These are phyloP conservation scores for Lydus trimaculatus DNA, from an alignment of 2,888 invertebrate species.

Conservation along the genomic window DNA sequence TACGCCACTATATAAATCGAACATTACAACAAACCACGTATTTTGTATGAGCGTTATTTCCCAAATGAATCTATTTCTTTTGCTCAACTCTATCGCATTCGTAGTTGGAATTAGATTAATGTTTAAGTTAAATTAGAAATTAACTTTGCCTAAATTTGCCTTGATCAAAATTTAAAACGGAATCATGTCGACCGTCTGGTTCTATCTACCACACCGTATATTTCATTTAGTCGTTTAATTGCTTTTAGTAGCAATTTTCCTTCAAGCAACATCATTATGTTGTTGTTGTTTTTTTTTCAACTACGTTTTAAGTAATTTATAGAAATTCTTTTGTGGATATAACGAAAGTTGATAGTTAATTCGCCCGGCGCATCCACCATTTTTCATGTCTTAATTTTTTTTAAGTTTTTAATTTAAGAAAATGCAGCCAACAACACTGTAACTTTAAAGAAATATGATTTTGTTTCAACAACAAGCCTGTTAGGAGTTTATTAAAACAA, in stretches of 20 bases:
- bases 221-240: conserved; percentile 6
- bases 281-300: not conserved
- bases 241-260: not conserved
- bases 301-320: not conserved
- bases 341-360: not conserved
- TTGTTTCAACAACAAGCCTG: not conserved
- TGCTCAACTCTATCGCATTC: not conserved
- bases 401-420: too few species aligned
- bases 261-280: not conserved
- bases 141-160: conserved; percentile 4
- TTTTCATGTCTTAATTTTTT: not conserved
- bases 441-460: not conserved
- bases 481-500: too few species aligned
- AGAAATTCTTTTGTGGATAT: not conserved
- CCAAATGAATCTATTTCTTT: not conserved
- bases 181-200: not conserved
- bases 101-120: conserved; percentile 2
- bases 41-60: not conserved
- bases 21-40: not conserved
- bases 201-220: not conserved
- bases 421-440: too few species aligned
- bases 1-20: not conserved
- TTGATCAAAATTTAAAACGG: conserved; percentile 3
- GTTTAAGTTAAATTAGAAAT: conserved; percentile 4
- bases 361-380: conserved; percentile 5